These are phyloP conservation scores for Cephonodes hylas DNA, from an alignment of 2,888 invertebrate genomes.

Conservation along the genomic window DNA sequence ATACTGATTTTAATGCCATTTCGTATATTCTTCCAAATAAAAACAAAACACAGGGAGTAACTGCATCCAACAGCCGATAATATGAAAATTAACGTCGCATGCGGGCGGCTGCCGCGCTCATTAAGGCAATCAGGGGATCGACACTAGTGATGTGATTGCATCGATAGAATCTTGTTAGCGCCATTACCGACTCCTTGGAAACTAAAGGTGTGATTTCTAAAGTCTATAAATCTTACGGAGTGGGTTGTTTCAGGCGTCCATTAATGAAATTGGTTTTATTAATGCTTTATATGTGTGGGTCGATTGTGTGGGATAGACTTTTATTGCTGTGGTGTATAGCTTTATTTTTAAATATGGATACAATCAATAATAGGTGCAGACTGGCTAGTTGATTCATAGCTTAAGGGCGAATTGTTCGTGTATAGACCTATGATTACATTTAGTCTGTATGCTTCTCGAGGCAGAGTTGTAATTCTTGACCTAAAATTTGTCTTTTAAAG, in stretches of 20 bases:
- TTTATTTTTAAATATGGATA: too few species aligned
- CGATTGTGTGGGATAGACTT: too few species aligned
- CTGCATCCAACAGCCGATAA: neutral
- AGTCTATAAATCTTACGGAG: neutral
- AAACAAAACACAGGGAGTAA: neutral
- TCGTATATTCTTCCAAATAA: neutral
- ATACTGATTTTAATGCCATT: too few species aligned
- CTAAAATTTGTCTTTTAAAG: too few species aligned
- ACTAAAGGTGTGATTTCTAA: neutral
- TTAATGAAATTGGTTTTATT: neutral
- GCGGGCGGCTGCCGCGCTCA: neutral
- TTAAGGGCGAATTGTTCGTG: too few species aligned
- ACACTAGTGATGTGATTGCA: neutral
- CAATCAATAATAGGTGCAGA: too few species aligned
- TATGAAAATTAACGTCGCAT: neutral
- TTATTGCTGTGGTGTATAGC: too few species aligned
- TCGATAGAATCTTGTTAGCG: neutral
- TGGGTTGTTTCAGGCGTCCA: neutral
- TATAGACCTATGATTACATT: too few species aligned
- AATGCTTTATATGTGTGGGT: neutral
- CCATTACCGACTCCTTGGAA: neutral
- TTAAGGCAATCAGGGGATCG: neutral
- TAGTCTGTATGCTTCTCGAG: too few species aligned
- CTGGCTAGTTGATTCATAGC: too few species aligned
- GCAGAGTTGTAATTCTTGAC: too few species aligned